A percentile compares a stretch with the other conserved stretches of the same genome.
These are phyloP conservation scores for Origma solitaria DNA, from an alignment of 2,113 vertebrate species.

Conservation along the genomic window DNA sequence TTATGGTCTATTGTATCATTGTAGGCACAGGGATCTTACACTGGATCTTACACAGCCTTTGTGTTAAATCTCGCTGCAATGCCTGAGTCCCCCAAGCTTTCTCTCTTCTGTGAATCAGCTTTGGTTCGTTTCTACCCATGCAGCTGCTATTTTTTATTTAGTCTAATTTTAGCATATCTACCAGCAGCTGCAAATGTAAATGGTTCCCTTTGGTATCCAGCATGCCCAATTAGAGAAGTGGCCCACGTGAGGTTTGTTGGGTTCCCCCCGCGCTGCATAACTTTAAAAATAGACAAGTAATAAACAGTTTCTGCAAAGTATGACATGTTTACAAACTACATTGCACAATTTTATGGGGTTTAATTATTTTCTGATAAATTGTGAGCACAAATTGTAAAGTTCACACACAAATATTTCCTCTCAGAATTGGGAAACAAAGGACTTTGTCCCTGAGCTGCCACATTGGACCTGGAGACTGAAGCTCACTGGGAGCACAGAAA, in stretches of 20 bases:
- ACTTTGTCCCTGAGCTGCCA: neutral
- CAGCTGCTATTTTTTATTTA: slow-evolving; percentile 45
- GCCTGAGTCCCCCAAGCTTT: neutral
- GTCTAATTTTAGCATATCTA: slow-evolving; percentile 45
- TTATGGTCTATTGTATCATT: slow-evolving; percentile 8
- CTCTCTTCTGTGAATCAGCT: slow-evolving; percentile 10
- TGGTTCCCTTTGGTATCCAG: slow-evolving; percentile 5
- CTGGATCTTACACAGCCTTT: slow-evolving; percentile 47
- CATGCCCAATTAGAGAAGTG: rapidly evolving
- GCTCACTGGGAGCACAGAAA: neutral
- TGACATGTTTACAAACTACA: neutral
- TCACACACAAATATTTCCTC: neutral
- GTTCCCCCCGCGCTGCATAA: neutral
- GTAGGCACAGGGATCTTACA: neutral
- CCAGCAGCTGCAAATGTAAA: slow-evolving; percentile 51
- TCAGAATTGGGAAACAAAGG: neutral
- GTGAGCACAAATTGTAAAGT: neutral
- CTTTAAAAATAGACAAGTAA: neutral
- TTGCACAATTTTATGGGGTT: neutral
- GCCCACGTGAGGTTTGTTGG: neutral
- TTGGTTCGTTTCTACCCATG: slow-evolving; percentile 6
- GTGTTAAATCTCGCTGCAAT: slow-evolving; percentile 20
- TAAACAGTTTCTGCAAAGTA: neutral
- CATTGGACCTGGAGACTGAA: neutral
- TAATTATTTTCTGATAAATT: neutral